A percentile compares a stretch with the other conserved stretches of the same genome.
phyloP scores from a whole-genome alignment of 1,140 invertebrate species.

The Drusus annulatus region DNA sequence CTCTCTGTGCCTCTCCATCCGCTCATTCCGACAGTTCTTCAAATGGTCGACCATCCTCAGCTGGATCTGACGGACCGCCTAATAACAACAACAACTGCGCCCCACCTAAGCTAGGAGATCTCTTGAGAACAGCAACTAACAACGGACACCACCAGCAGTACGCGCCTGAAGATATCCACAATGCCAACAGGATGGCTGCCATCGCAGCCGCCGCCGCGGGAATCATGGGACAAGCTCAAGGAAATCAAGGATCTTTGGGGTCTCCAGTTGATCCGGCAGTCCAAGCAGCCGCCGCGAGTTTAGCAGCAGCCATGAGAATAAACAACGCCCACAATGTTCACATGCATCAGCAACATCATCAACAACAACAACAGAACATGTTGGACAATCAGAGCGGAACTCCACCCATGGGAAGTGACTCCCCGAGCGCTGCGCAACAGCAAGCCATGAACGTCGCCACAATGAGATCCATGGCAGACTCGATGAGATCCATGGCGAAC shows the following conservation, averaged over 20 bases:
- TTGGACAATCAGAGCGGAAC: slow-evolving; percentile 62
- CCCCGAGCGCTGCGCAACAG: slow-evolving; percentile 62
- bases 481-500: slow-evolving; percentile 62
- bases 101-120: slow-evolving; percentile 80
- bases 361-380: slow-evolving; percentile 71
- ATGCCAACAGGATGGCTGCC: slow-evolving; percentile 81
- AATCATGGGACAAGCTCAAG: slow-evolving; percentile 75
- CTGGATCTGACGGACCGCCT: slow-evolving; percentile 81
- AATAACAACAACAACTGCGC: slow-evolving; percentile 82
- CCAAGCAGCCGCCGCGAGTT: slow-evolving; percentile 82
- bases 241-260: slow-evolving; percentile 64
- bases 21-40: slow-evolving; percentile 87
- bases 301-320: slow-evolving; percentile 87
- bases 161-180: slow-evolving; percentile 79
- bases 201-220: slow-evolving; percentile 82
- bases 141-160: slow-evolving; percentile 76
- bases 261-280: slow-evolving; percentile 70
- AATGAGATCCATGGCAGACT: slow-evolving; percentile 62
- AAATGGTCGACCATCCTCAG: slow-evolving; percentile 83
- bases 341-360: slow-evolving; percentile 72
- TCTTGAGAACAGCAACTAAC: slow-evolving; percentile 73
- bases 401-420: slow-evolving; percentile 66
- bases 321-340: slow-evolving; percentile 61
- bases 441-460: slow-evolving; percentile 63
- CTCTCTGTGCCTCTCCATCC: slow-evolving; percentile 83